Evolutionary conservation across 2,797 vertebrate species (phyloP).

Genomic region (Sebastes melanostomus): DNA sequence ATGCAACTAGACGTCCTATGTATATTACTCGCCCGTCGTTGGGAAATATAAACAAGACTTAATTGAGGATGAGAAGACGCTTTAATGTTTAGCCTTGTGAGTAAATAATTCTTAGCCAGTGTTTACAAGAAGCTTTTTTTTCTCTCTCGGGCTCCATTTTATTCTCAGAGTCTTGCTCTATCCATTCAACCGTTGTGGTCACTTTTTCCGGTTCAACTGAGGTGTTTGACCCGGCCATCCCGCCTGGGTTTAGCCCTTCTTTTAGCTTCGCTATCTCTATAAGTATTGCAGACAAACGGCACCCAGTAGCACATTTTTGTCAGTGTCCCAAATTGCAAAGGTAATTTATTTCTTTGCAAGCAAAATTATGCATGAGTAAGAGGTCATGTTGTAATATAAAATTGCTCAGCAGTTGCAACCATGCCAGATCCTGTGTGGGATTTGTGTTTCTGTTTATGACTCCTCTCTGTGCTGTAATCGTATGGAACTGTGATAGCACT

Average conservation of each 20-base stretch:
- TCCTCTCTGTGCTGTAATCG: slow-evolving; percentile 52
- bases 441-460: slow-evolving; percentile 54
- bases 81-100: slow-evolving; percentile 66
- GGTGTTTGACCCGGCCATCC: slow-evolving; percentile 48
- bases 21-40: slow-evolving; percentile 48
- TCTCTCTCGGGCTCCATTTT: slow-evolving; percentile 55
- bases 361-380: slow-evolving; percentile 57
- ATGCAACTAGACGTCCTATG: slow-evolving; percentile 52
- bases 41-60: slow-evolving; percentile 63
- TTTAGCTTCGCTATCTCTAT: no score
- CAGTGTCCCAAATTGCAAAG: slow-evolving; percentile 67
- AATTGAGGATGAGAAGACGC: slow-evolving; percentile 62
- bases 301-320: slow-evolving; percentile 51
- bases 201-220: slow-evolving; percentile 64
- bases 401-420: slow-evolving; percentile 54
- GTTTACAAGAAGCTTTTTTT: slow-evolving; percentile 59
- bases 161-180: slow-evolving; percentile 34
- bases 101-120: slow-evolving; percentile 64
- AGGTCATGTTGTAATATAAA: slow-evolving; percentile 62
- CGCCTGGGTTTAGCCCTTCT: slow-evolving; percentile 38
- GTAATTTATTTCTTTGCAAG: slow-evolving; percentile 66
- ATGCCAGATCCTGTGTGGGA: slow-evolving; percentile 48
- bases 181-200: slow-evolving; percentile 50
- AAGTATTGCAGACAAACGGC: slow-evolving; percentile 24
- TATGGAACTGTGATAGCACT: slow-evolving; percentile 42